Conservation (phyloP, 2,888 invertebrate species). For the Antheraea yamamai region DNA sequence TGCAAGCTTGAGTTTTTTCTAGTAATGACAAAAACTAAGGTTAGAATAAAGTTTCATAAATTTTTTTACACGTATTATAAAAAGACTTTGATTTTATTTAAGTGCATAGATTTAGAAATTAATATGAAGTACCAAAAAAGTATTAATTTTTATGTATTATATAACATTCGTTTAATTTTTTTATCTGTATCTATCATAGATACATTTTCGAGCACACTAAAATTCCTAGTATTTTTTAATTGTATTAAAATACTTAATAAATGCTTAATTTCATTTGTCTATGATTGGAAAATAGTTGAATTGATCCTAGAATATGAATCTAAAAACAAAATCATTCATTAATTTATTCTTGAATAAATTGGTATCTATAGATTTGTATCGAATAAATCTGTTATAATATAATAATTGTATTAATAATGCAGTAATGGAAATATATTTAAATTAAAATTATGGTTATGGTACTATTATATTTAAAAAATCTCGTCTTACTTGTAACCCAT, state of each 20-base stretch:
- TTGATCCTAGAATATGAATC: not conserved
- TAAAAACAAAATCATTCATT: not conserved
- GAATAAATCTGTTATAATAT: not conserved
- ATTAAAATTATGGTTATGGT: too few species aligned
- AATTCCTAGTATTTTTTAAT: not conserved
- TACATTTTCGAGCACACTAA: not conserved
- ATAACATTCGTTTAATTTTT: too few species aligned
- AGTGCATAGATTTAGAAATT: too few species aligned
- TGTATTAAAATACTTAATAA: not conserved
- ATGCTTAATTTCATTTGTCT: not conserved
- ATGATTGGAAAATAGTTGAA: not conserved
- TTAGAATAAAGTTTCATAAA: not conserved
- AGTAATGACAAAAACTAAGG: not conserved
- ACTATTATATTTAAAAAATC: not conserved
- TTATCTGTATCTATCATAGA: too few species aligned
- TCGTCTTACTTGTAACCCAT: conserved; percentile 53
- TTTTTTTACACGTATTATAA: too few species aligned
- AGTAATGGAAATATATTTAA: not conserved
- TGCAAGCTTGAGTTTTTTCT: not conserved
- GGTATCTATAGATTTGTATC: not conserved
- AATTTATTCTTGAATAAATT: not conserved
- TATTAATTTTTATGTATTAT: too few species aligned
- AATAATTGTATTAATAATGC: not conserved
- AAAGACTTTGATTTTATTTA: too few species aligned
- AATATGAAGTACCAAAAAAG: too few species aligned